Evolutionary conservation across 2,888 invertebrate genomes (phyloP).

Genomic region (Cinara cedri): DNA sequence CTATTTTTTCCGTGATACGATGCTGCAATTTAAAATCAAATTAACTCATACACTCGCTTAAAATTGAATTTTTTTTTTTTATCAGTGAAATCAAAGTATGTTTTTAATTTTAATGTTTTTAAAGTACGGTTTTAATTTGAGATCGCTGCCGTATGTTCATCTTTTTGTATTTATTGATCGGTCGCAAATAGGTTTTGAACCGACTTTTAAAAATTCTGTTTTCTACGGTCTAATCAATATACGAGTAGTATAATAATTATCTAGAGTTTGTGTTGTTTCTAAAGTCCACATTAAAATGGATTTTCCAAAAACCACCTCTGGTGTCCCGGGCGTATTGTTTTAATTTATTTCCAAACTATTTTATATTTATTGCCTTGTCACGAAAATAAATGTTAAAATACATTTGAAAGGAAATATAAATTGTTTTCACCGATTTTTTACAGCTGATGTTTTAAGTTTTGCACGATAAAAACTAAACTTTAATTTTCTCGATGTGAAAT

Average conservation of each 20-base stretch:
- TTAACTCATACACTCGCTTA: neutral
- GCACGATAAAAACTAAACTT: neutral
- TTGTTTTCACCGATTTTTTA: neutral
- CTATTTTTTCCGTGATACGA: too few relatives aligned
- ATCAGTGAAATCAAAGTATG: neutral
- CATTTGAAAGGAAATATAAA: slow-evolving; percentile 2
- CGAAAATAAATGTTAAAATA: slow-evolving; percentile 19
- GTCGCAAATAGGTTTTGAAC: neutral
- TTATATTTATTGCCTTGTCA: slow-evolving; percentile 19
- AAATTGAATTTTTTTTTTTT: neutral
- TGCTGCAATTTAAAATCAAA: neutral
- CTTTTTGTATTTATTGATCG: neutral
- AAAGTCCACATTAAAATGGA: slow-evolving; percentile 10
- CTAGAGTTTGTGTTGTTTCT: neutral
- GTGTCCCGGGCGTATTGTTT: slow-evolving; percentile 25
- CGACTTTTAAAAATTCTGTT: neutral
- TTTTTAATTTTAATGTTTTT: too few relatives aligned
- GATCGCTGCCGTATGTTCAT: neutral
- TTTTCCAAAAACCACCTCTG: slow-evolving; percentile 6
- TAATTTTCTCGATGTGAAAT: neutral
- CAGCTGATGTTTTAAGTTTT: neutral
- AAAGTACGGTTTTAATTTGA: neutral
- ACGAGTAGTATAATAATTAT: neutral
- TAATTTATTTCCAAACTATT: slow-evolving; percentile 36
- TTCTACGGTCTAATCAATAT: neutral